A percentile compares a stretch with the other conserved stretches of the same genome.
Conservation (phyloP, 2,888 invertebrate species). For the Coenonympha glycerion region DNA sequence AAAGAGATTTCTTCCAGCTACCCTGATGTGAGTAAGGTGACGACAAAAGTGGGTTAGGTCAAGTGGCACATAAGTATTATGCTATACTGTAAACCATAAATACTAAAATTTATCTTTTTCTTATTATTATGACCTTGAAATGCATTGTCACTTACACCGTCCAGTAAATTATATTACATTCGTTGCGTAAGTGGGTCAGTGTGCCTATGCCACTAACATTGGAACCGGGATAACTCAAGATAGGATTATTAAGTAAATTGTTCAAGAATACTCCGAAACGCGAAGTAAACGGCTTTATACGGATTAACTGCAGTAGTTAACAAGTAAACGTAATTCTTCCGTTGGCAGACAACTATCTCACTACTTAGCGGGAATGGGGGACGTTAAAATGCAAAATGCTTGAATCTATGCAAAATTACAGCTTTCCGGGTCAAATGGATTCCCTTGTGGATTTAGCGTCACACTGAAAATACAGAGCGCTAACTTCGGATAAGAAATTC, state of each 20-base stretch:
- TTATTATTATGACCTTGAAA: too few species aligned
- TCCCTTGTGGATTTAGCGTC: constrained; percentile 26
- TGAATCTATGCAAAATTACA: constrained; percentile 31
- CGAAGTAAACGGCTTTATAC: neutral
- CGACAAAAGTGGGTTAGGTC: too few species aligned
- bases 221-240: too few species aligned
- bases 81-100: too few species aligned
- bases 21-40: too few species aligned
- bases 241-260: neutral
- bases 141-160: too few species aligned
- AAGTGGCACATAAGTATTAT: too few species aligned
- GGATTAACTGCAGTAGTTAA: constrained; percentile 12
- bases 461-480: constrained; percentile 14
- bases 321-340: constrained; percentile 13
- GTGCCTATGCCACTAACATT: too few species aligned
- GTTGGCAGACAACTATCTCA: constrained; percentile 28
- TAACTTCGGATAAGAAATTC: constrained; percentile 1
- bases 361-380: constrained; percentile 28
- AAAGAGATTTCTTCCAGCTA: too few species aligned
- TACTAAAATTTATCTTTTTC: too few species aligned
- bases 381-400: constrained; percentile 30
- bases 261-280: neutral
- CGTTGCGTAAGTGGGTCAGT: too few species aligned
- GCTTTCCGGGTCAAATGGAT: constrained; percentile 30
- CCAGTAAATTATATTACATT: too few species aligned